A percentile compares a stretch with the other conserved stretches of the same genome.
phyloP scores from a whole-genome alignment of 2,113 vertebrate genomes.

The Thermophis baileyi region DNA sequence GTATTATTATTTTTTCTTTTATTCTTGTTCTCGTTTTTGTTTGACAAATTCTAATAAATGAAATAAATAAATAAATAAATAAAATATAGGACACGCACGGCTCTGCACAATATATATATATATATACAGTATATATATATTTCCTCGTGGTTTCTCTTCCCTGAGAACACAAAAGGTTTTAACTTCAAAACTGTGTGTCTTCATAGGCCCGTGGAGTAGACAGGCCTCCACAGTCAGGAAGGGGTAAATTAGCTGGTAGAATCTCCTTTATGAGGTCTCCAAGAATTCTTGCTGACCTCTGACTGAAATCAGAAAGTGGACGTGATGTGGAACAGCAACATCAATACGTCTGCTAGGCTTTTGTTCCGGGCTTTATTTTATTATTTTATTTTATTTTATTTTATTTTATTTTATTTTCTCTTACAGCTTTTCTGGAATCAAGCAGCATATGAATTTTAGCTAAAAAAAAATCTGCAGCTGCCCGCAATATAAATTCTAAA shows the following conservation, averaged over 20 bases:
- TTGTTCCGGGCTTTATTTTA: conserved; percentile 20
- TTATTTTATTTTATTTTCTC: background rate
- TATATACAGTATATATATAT: no score
- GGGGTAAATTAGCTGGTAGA: conserved; percentile 52
- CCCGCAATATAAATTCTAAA: background rate
- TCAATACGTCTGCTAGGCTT: conserved; percentile 49
- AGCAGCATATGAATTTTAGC: background rate
- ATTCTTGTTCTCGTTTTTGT: no score
- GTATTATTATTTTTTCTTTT: no score
- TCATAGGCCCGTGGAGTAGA: conserved; percentile 32
- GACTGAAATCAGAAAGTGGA: conserved; percentile 34
- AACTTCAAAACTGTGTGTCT: conserved; percentile 53
- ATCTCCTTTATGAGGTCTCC: conserved; percentile 44
- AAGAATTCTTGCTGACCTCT: conserved; percentile 49
- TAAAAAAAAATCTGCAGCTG: background rate
- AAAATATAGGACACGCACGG: background rate
- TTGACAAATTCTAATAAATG: no score
- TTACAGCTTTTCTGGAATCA: background rate
- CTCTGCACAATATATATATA: conserved; percentile 14
- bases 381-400: background rate
- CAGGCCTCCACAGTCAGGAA: conserved; percentile 46
- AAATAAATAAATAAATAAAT: no score
- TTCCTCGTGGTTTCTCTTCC: conserved; percentile 15
- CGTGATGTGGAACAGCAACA: conserved; percentile 50
- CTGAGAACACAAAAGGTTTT: conserved; percentile 32